These are phyloP conservation scores for Eupithecia inturbata DNA, from an alignment of 2,888 invertebrate species.

Conservation along the genomic window DNA sequence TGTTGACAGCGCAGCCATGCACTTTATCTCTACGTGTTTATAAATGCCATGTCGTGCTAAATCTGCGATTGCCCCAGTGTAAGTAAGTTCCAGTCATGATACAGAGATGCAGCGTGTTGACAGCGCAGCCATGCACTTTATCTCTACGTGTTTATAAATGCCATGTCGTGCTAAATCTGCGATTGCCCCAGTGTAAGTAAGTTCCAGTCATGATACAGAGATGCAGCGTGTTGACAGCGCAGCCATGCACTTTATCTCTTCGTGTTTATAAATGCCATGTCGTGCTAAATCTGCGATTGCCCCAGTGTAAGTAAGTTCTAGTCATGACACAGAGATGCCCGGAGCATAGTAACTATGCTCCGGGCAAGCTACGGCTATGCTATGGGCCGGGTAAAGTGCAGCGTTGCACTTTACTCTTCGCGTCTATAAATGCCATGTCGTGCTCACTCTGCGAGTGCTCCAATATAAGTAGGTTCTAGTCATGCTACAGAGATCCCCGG, in stretches of 20 bases:
- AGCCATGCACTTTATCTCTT: conserved; percentile 22
- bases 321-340: conserved; percentile 13
- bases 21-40: conserved; percentile 2
- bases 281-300: background rate
- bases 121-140: conserved; percentile 21
- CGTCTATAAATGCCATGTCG: background rate
- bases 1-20: conserved; percentile 22
- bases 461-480: conserved; percentile 5
- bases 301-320: background rate
- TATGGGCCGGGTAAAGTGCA: no score
- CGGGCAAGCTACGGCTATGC: no score
- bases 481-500: conserved; percentile 10
- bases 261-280: conserved; percentile 3
- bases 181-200: background rate
- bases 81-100: conserved; percentile 5
- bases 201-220: conserved; percentile 10
- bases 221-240: conserved; percentile 24
- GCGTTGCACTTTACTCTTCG: conserved; percentile 19
- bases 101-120: conserved; percentile 22
- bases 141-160: conserved; percentile 1
- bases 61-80: background rate
- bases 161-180: background rate
- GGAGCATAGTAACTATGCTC: no score
- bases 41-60: background rate
- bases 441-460: background rate